Base-by-base conservation (phyloP, 2,113 vertebrate species). In the Perognathus longimembris region DNA sequence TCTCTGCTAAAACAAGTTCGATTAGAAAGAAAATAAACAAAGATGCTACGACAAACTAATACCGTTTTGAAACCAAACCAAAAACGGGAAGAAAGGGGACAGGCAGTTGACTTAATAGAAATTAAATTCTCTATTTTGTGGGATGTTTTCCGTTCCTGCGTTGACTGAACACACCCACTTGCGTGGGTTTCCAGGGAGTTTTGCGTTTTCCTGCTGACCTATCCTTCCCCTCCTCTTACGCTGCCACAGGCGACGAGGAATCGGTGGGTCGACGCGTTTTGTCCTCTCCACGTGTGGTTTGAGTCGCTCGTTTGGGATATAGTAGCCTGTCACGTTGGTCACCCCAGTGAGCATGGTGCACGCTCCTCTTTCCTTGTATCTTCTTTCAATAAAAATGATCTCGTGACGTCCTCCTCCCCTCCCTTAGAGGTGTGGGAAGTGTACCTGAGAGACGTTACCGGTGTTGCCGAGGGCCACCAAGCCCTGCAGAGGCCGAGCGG, bases 91-190 rank as follows among this genome's bases (percentile, higher is more conserved):
- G 70, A 87, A 84, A 26, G 28, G n/a, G 86, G 17, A 77, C 4
- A 63, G 74, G 22, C 14, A 42, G 64, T 17, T 64, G 28, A 86
- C 61, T 83, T 74, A 36, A 50, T 32, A 79, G 57, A 57, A 94
- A 76, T 95, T 63, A 88, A 91, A 89, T 89, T 91, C 34, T 81
- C 6, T 76, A 79, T 67, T 73, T 76, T 28, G 30, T 8, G 61
- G 61, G n/a, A 45, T 21, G 59, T 57, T 78, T 90, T n/a, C 66
- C 79, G 63, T 57, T 80, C 45, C 36, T 92, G 0, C 79, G 54
- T 38, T 90, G 6, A 63, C 1, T 22, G 59, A 66, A 75, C 42
- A 75, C 54, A 70, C n/a, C 28, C 0, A 36, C 57, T 92, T 90
- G 40, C 2, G 1, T 80, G 20, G 76, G 24, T 87, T 69, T 73